phyloP scores from a whole-genome alignment of 1,140 invertebrate species.

The Reticulitermes speratus region DNA sequence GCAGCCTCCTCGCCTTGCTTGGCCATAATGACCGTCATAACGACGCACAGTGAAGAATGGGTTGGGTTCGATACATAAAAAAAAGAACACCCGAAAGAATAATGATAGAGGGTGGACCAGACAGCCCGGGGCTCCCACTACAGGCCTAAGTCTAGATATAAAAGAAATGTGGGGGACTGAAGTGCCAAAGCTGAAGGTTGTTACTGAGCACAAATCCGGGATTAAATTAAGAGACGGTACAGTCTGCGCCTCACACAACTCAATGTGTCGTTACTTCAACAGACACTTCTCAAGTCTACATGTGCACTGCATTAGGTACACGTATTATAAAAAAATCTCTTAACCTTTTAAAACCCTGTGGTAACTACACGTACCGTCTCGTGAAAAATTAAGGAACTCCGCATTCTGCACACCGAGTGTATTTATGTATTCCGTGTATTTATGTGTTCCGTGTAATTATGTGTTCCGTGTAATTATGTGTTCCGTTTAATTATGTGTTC shows the following conservation, averaged over 20 bases:
- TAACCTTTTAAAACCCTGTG: no score
- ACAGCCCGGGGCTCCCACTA: neutral
- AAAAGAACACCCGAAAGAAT: neutral
- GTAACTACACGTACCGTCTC: no score
- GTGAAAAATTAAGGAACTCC: no score
- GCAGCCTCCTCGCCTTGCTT: neutral
- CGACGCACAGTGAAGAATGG: neutral
- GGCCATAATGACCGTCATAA: neutral
- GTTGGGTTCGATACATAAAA: neutral
- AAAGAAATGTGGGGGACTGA: neutral
- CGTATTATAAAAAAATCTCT: no score
- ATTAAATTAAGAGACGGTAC: neutral
- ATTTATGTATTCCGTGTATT: no score
- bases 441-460: no score
- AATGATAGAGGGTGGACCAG: neutral
- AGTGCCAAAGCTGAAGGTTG: constrained; percentile 4
- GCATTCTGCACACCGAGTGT: no score
- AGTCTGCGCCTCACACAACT: neutral
- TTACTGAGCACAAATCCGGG: neutral
- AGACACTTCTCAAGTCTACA: no score
- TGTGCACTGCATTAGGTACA: no score
- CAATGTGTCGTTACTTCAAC: neutral
- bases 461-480: no score
- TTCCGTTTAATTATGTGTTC: no score
- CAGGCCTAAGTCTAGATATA: neutral